Percentiles rank a stretch among this genome's conserved stretches.
Conservation (phyloP, 2,888 invertebrate genomes). For the Apamea anceps region DNA sequence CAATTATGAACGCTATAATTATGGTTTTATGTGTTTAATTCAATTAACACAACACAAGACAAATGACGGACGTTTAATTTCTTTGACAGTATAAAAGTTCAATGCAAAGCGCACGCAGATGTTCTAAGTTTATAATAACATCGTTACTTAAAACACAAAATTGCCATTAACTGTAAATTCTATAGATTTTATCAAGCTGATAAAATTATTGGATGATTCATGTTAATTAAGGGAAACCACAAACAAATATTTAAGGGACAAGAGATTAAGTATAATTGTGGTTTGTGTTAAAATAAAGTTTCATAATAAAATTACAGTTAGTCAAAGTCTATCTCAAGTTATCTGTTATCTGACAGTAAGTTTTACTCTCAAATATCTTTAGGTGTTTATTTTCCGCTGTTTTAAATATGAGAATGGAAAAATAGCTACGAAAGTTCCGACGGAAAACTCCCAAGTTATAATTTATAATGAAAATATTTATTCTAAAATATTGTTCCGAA, state of each 20-base stretch:
- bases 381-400: constrained; percentile 8
- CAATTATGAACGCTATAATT: constrained; percentile 51
- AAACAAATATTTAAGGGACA: not conserved
- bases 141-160: not conserved
- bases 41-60: constrained; percentile 56
- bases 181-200: constrained; percentile 7
- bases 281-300: not conserved
- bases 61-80: constrained; percentile 51
- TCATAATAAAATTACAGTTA: not conserved
- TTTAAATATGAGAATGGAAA: constrained; percentile 21
- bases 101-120: constrained; percentile 46
- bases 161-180: not conserved
- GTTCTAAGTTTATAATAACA: constrained; percentile 14
- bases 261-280: not conserved
- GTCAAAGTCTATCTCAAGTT: constrained; percentile 1
- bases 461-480: constrained; percentile 60
- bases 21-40: constrained; percentile 49
- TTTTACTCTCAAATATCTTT: not conserved
- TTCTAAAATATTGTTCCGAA: constrained; percentile 32
- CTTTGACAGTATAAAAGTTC: constrained; percentile 57
- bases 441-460: constrained; percentile 32
- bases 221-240: constrained; percentile 1
- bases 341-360: not conserved
- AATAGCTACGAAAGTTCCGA: not conserved
- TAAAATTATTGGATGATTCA: not conserved